These are phyloP conservation scores for Liolophura sinensis DNA, from an alignment of 1,140 invertebrate species.

Conservation along the genomic window DNA sequence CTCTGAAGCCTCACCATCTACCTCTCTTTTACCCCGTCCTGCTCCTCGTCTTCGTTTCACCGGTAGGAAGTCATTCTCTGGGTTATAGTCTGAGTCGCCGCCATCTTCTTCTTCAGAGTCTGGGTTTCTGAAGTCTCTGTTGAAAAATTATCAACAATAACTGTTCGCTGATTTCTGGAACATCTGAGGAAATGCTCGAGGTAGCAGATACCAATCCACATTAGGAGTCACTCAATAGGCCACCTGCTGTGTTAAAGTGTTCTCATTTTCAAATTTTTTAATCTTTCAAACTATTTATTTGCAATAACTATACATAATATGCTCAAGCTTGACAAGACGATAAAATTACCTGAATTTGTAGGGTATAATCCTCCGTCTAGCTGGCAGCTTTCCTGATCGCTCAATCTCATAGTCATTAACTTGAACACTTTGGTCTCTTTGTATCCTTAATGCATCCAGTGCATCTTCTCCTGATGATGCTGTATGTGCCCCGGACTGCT, in stretches of 20 bases:
- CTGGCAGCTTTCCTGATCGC: conserved; percentile 34
- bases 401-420: conserved; percentile 51
- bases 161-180: no score
- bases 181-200: no score
- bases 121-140: conserved; percentile 37
- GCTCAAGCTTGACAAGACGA: no score
- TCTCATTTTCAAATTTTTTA: no score
- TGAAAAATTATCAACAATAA: neutral
- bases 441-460: no score
- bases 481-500: no score
- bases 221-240: no score
- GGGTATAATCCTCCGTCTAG: conserved; percentile 38
- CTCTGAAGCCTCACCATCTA: neutral
- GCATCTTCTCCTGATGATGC: no score
- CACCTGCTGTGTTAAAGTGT: no score
- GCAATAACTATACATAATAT: no score
- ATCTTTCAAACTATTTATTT: no score
- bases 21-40: neutral
- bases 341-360: conserved; percentile 44
- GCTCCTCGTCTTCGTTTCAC: conserved; percentile 1
- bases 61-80: conserved; percentile 8
- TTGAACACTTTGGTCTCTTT: conserved; percentile 20
- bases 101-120: conserved; percentile 28
- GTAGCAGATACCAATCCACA: no score
- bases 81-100: conserved; percentile 35